Evolutionary conservation across 2,797 vertebrate species (phyloP).

Genomic region (Myotis daubentonii): DNA sequence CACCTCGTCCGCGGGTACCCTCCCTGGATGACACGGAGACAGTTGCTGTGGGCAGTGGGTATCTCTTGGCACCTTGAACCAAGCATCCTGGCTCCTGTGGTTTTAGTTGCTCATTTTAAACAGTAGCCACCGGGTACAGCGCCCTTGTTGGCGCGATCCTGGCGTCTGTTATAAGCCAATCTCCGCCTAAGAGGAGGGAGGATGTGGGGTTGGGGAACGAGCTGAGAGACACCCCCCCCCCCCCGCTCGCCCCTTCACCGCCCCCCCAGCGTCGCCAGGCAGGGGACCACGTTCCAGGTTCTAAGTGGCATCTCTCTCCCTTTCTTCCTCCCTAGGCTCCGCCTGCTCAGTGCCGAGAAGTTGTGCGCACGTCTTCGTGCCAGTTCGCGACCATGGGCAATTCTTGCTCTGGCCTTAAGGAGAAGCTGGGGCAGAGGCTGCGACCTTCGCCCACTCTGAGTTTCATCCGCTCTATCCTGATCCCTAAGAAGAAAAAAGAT

Average conservation of each 20-base stretch:
- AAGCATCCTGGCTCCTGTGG: too few relatives aligned
- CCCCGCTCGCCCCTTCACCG: too few relatives aligned
- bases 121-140: too few relatives aligned
- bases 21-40: too few relatives aligned
- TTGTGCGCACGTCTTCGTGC: background rate
- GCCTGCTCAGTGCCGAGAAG: background rate
- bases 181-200: background rate
- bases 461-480: background rate
- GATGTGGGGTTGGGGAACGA: background rate
- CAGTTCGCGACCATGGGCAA: background rate
- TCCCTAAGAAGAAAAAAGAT: constrained; percentile 83
- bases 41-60: too few relatives aligned
- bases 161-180: too few relatives aligned
- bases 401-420: constrained; percentile 19
- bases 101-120: too few relatives aligned
- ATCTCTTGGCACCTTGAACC: too few relatives aligned
- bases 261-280: background rate
- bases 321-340: background rate
- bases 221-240: background rate
- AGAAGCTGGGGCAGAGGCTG: background rate
- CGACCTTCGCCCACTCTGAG: background rate
- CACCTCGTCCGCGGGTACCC: too few relatives aligned
- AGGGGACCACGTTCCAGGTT: too few relatives aligned
- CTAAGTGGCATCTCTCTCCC: background rate
- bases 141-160: too few relatives aligned